A percentile compares a stretch with the other conserved stretches of the same genome.
These are phyloP conservation scores for Pardosa pseudoannulata DNA, from an alignment of 2,888 invertebrate genomes.

Conservation along the genomic window DNA sequence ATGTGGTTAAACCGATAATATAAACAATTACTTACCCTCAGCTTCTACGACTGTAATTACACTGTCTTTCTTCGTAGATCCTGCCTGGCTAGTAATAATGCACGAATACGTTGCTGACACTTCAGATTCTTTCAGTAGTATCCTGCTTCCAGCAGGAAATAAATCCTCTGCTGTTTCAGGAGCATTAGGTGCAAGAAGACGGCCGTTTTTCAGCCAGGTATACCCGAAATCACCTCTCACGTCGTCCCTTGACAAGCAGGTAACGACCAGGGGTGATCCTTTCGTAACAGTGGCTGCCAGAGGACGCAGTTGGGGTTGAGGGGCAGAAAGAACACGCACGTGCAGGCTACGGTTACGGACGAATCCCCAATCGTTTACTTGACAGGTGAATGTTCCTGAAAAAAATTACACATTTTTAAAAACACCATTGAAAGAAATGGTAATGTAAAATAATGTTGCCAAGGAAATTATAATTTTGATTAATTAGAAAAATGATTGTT, in stretches of 20 bases:
- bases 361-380: constrained; percentile 84
- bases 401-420: too few species aligned
- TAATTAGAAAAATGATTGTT: too few species aligned
- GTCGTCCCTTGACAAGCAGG: constrained; percentile 72
- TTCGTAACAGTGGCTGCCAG: constrained; percentile 62
- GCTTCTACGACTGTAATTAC: constrained; percentile 72
- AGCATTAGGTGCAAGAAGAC: constrained; percentile 80
- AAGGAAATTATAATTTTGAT: too few species aligned
- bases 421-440: too few species aligned
- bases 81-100: constrained; percentile 72
- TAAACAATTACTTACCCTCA: constrained; percentile 47
- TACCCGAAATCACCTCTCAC: constrained; percentile 81
- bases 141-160: constrained; percentile 88
- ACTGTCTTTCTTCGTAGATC: constrained; percentile 69
- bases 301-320: constrained; percentile 76
- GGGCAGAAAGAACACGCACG: constrained; percentile 82
- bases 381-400: constrained; percentile 85
- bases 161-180: constrained; percentile 89
- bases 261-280: constrained; percentile 62
- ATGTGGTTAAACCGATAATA: too few species aligned
- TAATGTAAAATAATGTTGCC: too few species aligned
- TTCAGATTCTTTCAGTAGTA: constrained; percentile 84
- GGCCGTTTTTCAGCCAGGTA: constrained; percentile 89
- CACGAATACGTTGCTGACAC: constrained; percentile 73
- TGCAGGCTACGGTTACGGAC: constrained; percentile 83